Conservation (phyloP, 2,113 vertebrate species). For the Crotalus viridis region DNA sequence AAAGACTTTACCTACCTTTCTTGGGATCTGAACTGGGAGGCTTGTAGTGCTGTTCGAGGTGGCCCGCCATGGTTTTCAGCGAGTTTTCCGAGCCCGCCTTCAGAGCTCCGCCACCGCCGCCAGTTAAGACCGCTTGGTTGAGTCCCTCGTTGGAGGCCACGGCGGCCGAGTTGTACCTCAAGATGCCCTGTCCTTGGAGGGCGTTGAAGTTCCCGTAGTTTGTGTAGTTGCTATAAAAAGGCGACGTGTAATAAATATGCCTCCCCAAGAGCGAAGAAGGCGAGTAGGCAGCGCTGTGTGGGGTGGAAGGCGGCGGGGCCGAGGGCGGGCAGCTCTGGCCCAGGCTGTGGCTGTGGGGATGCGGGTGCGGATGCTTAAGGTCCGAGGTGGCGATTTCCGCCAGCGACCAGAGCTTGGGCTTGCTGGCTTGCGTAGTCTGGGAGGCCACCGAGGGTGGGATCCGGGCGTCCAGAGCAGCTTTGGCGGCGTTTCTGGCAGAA, state of each 20-base stretch:
- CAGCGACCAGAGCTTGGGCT: constrained; percentile 96
- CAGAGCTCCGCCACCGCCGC: constrained; percentile 64
- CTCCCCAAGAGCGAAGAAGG: constrained; percentile 91
- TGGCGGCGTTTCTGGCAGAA: constrained; percentile 72
- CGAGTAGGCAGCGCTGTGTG: constrained; percentile 84
- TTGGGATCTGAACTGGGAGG: constrained; percentile 84
- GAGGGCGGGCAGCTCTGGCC: constrained; percentile 75
- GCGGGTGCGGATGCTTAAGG: constrained; percentile 75
- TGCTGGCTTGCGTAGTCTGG: constrained; percentile 76
- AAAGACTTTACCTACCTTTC: constrained; percentile 84
- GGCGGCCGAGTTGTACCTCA: constrained; percentile 87
- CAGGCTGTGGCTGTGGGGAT: constrained; percentile 66
- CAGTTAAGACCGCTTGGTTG: constrained; percentile 74
- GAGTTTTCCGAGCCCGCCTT: constrained; percentile 83
- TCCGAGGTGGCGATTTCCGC: constrained; percentile 98
- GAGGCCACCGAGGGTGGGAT: constrained; percentile 69
- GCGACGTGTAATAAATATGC: constrained; percentile 96
- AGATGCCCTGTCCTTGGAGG: constrained; percentile 92
- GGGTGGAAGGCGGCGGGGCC: constrained; percentile 76
- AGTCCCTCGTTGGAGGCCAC: constrained; percentile 82
- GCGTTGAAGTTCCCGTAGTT: constrained; percentile 97
- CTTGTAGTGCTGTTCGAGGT: constrained; percentile 88
- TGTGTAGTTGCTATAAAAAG: constrained; percentile 97
- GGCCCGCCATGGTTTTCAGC: constrained; percentile 82
- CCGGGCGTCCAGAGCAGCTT: constrained; percentile 80